These are phyloP conservation scores for human (Homo sapiens) DNA, from an alignment of 2,113 vertebrate genomes.

Conservation along the genomic window GRCh38 chr4:182130501-182131000, in stretches of 20 bases:
- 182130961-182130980: constrained; percentile 27
- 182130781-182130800: constrained; percentile 8
- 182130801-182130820: not conserved
- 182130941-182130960: not conserved
- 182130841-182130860: not conserved
- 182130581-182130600: not conserved
- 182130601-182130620: not conserved
- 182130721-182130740: constrained; percentile 35
- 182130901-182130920: not conserved
- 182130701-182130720: not conserved
- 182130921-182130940: not conserved
- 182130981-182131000: not conserved
- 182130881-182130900: not conserved
- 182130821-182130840: constrained; percentile 5
- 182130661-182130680: not conserved
- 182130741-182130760: not conserved
- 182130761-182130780: not conserved
- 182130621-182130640: not conserved
- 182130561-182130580: not conserved
- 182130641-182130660: not conserved
- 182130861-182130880: not conserved
- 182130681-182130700: not conserved
- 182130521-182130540: not conserved
- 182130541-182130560: not conserved
- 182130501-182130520: not conserved